Evolutionary conservation across 2,888 invertebrate species (phyloP).

Genomic region (Drosophila infuscata): DNA sequence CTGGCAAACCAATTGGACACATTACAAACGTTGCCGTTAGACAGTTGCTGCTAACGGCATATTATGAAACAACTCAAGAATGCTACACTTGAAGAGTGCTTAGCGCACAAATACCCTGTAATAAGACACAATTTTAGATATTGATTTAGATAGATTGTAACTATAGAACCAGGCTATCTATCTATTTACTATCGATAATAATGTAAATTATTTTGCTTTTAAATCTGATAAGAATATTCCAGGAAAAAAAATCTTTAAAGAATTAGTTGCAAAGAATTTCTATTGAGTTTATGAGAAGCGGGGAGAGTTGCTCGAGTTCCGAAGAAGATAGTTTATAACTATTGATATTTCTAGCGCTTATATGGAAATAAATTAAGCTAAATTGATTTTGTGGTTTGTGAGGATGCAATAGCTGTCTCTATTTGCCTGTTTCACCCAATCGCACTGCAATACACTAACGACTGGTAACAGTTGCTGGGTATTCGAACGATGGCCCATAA

Average conservation of each 20-base stretch:
- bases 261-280: not conserved
- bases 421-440: not conserved
- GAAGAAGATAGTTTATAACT: not conserved
- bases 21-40: conserved; percentile 76
- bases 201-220: not conserved
- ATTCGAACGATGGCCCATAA: conserved; percentile 32
- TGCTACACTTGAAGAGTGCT: not conserved
- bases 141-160: not conserved
- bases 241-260: not conserved
- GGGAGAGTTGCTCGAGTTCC: no score
- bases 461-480: not conserved
- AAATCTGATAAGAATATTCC: no score
- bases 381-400: not conserved
- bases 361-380: not conserved
- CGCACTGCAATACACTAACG: not conserved
- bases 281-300: not conserved
- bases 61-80: conserved; percentile 41
- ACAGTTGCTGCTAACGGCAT: conserved; percentile 58
- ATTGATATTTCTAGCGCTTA: not conserved
- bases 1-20: conserved; percentile 60
- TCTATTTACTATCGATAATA: not conserved
- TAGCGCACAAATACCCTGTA: not conserved
- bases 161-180: not conserved
- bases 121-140: not conserved
- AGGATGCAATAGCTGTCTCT: not conserved